A percentile compares a stretch with the other conserved stretches of the same genome.
phyloP scores from a whole-genome alignment of 2,888 invertebrate species.

The Conistra vaccinii region DNA sequence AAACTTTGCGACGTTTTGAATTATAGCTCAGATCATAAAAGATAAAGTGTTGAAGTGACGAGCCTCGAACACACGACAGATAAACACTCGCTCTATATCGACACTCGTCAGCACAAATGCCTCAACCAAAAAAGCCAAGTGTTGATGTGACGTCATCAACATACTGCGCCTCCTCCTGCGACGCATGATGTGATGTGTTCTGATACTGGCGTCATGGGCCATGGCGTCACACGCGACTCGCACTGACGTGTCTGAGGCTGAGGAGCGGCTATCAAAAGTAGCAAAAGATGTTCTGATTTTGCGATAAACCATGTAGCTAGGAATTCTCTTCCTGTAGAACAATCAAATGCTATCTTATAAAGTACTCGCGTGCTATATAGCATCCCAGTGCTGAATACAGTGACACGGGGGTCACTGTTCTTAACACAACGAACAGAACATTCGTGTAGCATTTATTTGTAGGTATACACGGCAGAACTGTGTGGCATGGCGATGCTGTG shows the following conservation, averaged over 20 bases:
- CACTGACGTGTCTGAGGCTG: too few species aligned
- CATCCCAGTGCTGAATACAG: background rate
- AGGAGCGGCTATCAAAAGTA: background rate
- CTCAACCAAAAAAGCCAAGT: conserved; percentile 26
- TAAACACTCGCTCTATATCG: background rate
- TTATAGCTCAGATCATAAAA: conserved; percentile 64
- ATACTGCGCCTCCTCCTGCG: background rate
- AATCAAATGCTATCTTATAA: background rate
- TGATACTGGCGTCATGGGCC: background rate
- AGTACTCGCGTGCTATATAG: background rate
- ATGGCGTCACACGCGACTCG: background rate
- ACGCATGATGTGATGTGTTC: background rate
- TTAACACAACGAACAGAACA: background rate
- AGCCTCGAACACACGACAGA: background rate
- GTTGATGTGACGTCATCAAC: conserved; percentile 23
- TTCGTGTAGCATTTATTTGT: background rate
- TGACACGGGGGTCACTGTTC: too few species aligned
- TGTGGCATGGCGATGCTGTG: background rate
- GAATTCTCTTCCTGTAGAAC: background rate
- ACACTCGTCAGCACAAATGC: conserved; percentile 7
- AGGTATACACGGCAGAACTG: too few species aligned
- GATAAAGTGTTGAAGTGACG: conserved; percentile 59
- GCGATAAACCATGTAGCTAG: background rate
- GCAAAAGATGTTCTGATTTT: background rate
- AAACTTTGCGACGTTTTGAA: conserved; percentile 61